phyloP scores from a whole-genome alignment of 1,140 invertebrate species.

The Pseudomyrmex pallidus region DNA sequence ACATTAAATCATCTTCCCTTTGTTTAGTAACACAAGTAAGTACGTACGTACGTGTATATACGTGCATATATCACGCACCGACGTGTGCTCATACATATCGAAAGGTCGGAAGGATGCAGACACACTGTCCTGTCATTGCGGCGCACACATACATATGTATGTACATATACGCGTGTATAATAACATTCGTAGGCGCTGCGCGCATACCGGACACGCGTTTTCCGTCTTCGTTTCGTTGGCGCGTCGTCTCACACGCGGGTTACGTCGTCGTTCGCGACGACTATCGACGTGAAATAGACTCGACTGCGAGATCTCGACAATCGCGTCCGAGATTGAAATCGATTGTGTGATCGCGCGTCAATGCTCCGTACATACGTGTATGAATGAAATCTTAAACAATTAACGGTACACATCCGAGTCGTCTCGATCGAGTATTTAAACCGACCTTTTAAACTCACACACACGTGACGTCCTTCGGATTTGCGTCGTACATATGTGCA shows the following conservation, averaged over 20 bases:
- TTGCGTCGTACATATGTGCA: neutral
- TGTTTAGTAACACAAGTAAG: neutral
- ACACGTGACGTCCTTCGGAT: conserved; percentile 63
- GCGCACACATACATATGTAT: neutral
- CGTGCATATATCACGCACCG: neutral
- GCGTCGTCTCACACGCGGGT: neutral
- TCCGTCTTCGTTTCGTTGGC: conserved; percentile 21
- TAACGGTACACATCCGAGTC: conserved; percentile 10
- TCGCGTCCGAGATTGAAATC: neutral
- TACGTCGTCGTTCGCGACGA: conserved; percentile 22
- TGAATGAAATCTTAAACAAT: conserved; percentile 21
- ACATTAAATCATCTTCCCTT: neutral
- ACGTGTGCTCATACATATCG: conserved; percentile 9
- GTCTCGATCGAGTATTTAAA: conserved; percentile 18
- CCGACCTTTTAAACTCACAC: conserved; percentile 54
- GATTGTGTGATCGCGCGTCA: neutral
- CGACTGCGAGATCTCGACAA: neutral
- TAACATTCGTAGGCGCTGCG: neutral
- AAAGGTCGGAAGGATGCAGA: neutral
- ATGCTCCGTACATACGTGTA: neutral
- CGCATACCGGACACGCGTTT: conserved; percentile 10
- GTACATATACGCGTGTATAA: neutral
- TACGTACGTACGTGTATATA: neutral
- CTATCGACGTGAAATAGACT: conserved; percentile 1
- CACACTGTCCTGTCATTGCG: neutral